Base-by-base conservation (phyloP, 2,797 vertebrate genomes). In the Clarias fuscus region DNA sequence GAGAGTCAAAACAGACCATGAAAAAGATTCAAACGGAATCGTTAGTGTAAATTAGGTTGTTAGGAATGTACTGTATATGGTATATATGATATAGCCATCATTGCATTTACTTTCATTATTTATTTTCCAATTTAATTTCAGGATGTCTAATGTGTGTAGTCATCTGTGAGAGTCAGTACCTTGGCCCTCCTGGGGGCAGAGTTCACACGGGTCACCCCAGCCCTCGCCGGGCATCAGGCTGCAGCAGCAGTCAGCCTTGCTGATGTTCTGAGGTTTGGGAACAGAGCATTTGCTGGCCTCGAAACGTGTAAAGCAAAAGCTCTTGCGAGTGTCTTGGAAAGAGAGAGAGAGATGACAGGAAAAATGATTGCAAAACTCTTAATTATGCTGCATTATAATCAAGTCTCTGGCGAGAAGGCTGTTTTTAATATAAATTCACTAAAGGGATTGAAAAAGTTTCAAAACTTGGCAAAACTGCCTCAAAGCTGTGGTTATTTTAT, bases 161-260 rank as follows among this genome's bases (percentile, higher is more conserved):
- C 81, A 67, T 62, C 17, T 86, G 0, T 79, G 43, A 30, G 22
- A 5, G 7, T 68, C 0, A 95, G 90, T 89, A 98, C 97, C 96
- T 0, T 97, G 97, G 0, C 81, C 95, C 62, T 97, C 95, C 67
- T 94, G 94, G 0, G 98, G 98, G 87, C 97, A 98, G 88, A 98
- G 96, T 90, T 99, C 97, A 3, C 98, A 99, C 14, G 98, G 98
- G n/a, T 98, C 96, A 0, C 97, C 97, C 98, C 97, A 98, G 37
- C 98, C 98, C 90, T 98, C 97, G 0, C 97, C 97, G 0, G 97
- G 96, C 96, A 97, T 97, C 92, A 95, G 96, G 93, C 97, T 99
- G 93, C 98, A 99, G 91, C 98, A 99, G 91, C 98, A 99, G 90
- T 95, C 95, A 83, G 96, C 96, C 89, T 98, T 98, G 88, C 97